Evolutionary conservation across 2,113 vertebrate genomes (phyloP).

Genomic region (Antechinus stuartii): DNA sequence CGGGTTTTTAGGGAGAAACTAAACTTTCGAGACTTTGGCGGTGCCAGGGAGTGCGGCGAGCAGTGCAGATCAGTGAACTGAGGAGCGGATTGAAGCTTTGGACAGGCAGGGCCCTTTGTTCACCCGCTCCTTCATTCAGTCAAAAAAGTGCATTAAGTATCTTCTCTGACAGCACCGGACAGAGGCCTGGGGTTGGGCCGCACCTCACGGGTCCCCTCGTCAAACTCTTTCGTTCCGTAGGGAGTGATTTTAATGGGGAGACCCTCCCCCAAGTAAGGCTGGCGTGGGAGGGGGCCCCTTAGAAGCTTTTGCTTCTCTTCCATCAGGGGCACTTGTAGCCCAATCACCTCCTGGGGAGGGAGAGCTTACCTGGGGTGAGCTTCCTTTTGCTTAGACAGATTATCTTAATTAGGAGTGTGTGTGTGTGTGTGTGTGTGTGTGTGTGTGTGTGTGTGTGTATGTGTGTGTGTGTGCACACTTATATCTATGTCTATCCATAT

Average conservation of each 20-base stretch:
- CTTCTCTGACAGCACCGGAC: not conserved
- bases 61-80: not conserved
- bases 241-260: not conserved
- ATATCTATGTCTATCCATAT: not conserved
- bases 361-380: not conserved
- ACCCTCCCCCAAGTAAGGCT: too few relatives aligned
- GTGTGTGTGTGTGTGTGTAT: not conserved
- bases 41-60: conserved; percentile 34
- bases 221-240: not conserved
- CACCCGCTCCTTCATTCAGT: not conserved
- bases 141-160: not conserved
- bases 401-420: not conserved
- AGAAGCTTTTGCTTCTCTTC: not conserved
- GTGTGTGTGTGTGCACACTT: not conserved
- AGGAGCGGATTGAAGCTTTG: not conserved
- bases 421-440: too few relatives aligned
- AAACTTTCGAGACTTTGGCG: conserved; percentile 1
- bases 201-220: not conserved
- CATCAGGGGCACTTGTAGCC: not conserved
- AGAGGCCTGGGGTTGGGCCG: not conserved
- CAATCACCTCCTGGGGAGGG: not conserved
- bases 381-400: not conserved
- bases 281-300: not conserved
- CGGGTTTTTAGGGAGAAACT: conserved; percentile 59
- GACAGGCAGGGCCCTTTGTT: not conserved